Conservation (phyloP, 2,113 vertebrate genomes). For the Gnathonemus longibarbis region DNA sequence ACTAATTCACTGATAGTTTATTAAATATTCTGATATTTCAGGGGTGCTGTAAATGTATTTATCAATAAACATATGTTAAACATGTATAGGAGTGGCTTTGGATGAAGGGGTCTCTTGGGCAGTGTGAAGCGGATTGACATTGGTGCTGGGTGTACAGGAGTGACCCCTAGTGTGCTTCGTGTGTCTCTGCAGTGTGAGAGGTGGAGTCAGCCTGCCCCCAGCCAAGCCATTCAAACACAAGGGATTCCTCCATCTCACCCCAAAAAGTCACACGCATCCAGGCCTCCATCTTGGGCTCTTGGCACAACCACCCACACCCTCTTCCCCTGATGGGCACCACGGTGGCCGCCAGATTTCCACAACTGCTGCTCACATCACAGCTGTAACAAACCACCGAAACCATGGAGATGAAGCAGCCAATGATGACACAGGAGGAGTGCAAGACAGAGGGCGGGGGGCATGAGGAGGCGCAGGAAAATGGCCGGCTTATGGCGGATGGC, state of each 20-base stretch:
- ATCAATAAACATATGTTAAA: background rate
- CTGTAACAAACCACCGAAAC: conserved; percentile 37
- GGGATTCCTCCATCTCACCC: conserved; percentile 20
- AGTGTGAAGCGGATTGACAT: background rate
- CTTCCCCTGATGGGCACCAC: conserved; percentile 58
- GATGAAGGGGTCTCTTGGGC: background rate
- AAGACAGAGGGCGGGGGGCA: conserved; percentile 41
- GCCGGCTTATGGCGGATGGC: conserved; percentile 56
- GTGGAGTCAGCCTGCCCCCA: background rate
- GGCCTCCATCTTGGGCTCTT: background rate
- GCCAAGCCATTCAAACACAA: background rate
- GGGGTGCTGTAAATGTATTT: background rate
- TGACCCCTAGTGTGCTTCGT: background rate
- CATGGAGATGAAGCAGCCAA: conserved; percentile 76
- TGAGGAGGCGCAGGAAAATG: conserved; percentile 64
- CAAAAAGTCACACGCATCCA: background rate
- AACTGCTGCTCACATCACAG: conserved; percentile 31
- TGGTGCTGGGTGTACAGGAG: background rate
- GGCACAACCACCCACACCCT: conserved; percentile 8
- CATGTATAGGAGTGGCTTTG: background rate
- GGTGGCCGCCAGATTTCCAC: conserved; percentile 48
- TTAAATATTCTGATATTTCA: background rate
- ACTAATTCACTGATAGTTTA: background rate
- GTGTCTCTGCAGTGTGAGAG: background rate
- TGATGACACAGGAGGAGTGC: conserved; percentile 54